Conservation (phyloP, 2,797 vertebrate genomes). For the Bradypus variegatus region DNA sequence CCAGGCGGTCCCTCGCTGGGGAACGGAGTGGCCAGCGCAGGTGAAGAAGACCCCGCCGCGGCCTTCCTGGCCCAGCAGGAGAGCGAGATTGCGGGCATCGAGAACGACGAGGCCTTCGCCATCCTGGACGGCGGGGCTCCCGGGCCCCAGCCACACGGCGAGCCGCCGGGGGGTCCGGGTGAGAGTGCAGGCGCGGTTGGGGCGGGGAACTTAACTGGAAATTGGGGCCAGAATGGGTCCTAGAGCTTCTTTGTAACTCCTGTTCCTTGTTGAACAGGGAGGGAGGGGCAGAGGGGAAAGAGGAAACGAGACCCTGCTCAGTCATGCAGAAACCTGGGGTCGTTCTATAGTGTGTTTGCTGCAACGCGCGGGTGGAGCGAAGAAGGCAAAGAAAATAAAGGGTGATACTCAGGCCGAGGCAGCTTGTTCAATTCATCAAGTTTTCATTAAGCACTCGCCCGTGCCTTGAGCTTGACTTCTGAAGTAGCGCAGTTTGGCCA, state of each 20-base stretch:
- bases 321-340: background rate
- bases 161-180: conserved; percentile 64
- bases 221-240: background rate
- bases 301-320: conserved; percentile 45
- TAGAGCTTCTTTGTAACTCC: background rate
- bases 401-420: background rate
- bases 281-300: background rate
- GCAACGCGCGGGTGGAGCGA: background rate
- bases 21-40: conserved; percentile 80
- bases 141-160: conserved; percentile 76
- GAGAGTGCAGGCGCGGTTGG: conserved; percentile 27
- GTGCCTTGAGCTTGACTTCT: background rate
- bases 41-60: conserved; percentile 90
- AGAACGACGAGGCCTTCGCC: conserved; percentile 92
- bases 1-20: conserved; percentile 54
- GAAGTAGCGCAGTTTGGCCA: background rate
- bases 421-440: background rate
- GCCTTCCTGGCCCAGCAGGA: conserved; percentile 94
- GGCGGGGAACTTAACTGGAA: background rate
- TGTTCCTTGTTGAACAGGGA: background rate
- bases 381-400: background rate
- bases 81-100: conserved; percentile 94
- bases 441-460: background rate
- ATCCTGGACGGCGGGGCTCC: conserved; percentile 91
- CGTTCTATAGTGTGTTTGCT: background rate